These are phyloP conservation scores for Etia nguti DNA, from an alignment of 2,113 vertebrate genomes.

Conservation along the genomic window DNA sequence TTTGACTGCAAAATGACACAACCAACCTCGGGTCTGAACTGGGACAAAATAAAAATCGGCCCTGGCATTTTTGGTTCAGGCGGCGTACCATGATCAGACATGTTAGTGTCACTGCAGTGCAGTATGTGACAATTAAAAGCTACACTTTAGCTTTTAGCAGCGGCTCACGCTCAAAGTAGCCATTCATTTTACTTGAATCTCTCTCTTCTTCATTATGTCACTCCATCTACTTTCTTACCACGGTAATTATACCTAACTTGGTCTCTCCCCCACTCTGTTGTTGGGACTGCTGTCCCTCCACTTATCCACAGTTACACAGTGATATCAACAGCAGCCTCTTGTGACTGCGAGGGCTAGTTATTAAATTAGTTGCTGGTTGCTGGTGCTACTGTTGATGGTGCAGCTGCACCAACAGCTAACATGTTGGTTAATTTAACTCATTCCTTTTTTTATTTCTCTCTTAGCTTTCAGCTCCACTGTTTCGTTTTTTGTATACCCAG, in stretches of 20 bases:
- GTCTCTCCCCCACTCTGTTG: background rate
- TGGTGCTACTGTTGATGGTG: background rate
- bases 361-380: background rate
- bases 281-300: background rate
- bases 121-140: background rate
- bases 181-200: fast-evolving
- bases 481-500: too few relatives aligned
- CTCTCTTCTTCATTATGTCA: background rate
- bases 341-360: background rate
- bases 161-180: background rate
- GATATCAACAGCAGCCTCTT: background rate
- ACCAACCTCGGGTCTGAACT: background rate
- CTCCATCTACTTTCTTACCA: background rate
- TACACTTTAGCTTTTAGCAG: background rate
- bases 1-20: background rate
- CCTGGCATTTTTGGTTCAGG: background rate
- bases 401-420: background rate
- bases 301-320: background rate
- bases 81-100: fast-evolving
- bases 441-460: background rate
- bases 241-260: background rate
- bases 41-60: background rate
- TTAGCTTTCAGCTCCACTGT: background rate
- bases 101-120: background rate
- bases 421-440: background rate